Evolutionary conservation across 2,797 vertebrate genomes (phyloP).

Genomic region (Girardinus metallicus): DNA sequence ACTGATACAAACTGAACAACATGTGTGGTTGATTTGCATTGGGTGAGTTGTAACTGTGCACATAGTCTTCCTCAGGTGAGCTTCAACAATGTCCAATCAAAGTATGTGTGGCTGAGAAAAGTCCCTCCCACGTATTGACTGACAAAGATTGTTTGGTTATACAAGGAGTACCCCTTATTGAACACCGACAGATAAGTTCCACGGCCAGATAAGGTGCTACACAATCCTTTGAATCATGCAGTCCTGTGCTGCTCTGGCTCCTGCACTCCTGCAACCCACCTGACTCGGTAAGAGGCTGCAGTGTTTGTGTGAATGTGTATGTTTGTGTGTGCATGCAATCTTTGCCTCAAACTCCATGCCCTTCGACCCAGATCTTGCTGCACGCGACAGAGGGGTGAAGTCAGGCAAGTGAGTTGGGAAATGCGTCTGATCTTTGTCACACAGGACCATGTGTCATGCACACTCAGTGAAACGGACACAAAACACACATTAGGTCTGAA

Average conservation of each 20-base stretch:
- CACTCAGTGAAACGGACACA: slow-evolving; percentile 20
- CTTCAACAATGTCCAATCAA: slow-evolving; percentile 37
- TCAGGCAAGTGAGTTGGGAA: slow-evolving; percentile 58
- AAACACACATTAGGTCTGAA: neutral
- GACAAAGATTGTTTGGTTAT: slow-evolving; percentile 1
- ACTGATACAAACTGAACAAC: slow-evolving; percentile 26
- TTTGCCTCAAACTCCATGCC: slow-evolving; percentile 23
- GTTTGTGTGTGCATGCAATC: neutral
- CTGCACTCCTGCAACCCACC: slow-evolving; percentile 27
- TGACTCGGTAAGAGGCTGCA: slow-evolving; percentile 19
- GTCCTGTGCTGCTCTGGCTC: slow-evolving; percentile 25
- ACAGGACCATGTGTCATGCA: slow-evolving; percentile 38
- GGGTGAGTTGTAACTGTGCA: slow-evolving; percentile 27
- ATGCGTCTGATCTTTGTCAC: slow-evolving; percentile 73
- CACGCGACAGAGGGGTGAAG: slow-evolving; percentile 15
- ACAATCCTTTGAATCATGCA: slow-evolving; percentile 27
- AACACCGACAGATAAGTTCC: slow-evolving; percentile 31
- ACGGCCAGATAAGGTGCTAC: slow-evolving; percentile 12
- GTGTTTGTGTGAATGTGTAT: neutral
- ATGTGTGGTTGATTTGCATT: slow-evolving; percentile 19
- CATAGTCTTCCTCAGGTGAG: slow-evolving; percentile 58
- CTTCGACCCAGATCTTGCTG: slow-evolving; percentile 60
- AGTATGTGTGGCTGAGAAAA: neutral
- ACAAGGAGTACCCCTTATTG: slow-evolving; percentile 28
- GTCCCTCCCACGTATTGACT: slow-evolving; percentile 38